A percentile compares a stretch with the other conserved stretches of the same genome.
Conservation (phyloP, 2,888 invertebrate species). For the Cabera pusaria region DNA sequence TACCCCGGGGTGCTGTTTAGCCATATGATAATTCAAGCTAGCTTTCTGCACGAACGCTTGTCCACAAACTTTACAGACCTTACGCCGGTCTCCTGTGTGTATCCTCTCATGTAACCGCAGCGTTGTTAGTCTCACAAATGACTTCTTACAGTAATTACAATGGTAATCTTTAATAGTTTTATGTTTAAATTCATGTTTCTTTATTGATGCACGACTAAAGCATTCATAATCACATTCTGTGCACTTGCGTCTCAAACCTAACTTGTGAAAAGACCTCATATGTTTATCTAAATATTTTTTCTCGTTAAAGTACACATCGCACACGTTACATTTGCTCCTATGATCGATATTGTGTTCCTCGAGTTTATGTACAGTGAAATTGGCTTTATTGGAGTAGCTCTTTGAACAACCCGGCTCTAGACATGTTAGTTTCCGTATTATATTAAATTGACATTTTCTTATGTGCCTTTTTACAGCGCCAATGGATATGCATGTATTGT, state of each 20-base stretch:
- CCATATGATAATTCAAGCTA: slow-evolving; percentile 27
- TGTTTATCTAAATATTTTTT: neutral
- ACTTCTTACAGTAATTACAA: too few species aligned
- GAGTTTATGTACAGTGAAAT: slow-evolving; percentile 2
- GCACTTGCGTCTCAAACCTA: slow-evolving; percentile 5
- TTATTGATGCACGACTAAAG: too few species aligned
- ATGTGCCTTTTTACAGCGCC: too few species aligned
- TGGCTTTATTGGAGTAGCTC: too few species aligned
- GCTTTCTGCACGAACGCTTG: too few species aligned
- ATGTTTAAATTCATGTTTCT: too few species aligned
- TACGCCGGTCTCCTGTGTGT: slow-evolving; percentile 29
- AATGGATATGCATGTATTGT: too few species aligned
- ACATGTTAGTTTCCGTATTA: too few species aligned
- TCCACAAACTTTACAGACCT: slow-evolving; percentile 8
- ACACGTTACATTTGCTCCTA: slow-evolving; percentile 10
- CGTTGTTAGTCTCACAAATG: slow-evolving; percentile 2
- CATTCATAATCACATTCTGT: slow-evolving; percentile 2
- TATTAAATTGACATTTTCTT: too few species aligned
- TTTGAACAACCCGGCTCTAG: too few species aligned
- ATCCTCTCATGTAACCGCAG: slow-evolving; percentile 32
- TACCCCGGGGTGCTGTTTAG: slow-evolving; percentile 31
- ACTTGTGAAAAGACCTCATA: slow-evolving; percentile 1
- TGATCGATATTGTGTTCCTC: slow-evolving; percentile 7
- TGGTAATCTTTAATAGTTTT: too few species aligned
- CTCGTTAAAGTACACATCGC: neutral